phyloP scores from a whole-genome alignment of 2,113 vertebrate species.

The Cacatua alba region DNA sequence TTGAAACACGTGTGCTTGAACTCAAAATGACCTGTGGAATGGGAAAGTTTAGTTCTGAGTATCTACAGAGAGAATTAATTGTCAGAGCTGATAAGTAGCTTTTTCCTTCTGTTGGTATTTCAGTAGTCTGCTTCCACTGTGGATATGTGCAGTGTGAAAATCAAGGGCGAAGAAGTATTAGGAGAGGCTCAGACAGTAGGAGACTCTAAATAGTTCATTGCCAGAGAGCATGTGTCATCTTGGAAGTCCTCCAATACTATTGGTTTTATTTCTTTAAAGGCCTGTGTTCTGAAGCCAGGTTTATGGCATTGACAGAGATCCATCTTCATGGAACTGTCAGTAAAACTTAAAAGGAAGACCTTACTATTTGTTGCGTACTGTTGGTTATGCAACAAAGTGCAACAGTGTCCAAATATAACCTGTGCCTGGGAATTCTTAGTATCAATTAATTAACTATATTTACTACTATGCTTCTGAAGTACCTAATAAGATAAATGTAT shows the following conservation, averaged over 20 bases:
- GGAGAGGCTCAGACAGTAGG: background rate
- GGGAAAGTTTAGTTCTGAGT: background rate
- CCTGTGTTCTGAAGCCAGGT: background rate
- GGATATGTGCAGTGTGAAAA: background rate
- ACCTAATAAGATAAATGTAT: background rate
- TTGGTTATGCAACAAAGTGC: background rate
- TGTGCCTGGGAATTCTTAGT: background rate
- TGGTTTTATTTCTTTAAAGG: slow-evolving; percentile 11
- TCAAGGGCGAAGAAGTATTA: background rate
- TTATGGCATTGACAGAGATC: background rate
- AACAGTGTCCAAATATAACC: background rate
- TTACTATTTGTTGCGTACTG: background rate
- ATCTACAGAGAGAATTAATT: background rate
- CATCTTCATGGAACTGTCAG: background rate
- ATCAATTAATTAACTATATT: background rate
- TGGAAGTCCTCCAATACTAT: background rate
- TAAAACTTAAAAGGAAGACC: background rate
- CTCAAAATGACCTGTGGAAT: background rate
- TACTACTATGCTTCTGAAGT: background rate
- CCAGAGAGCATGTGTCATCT: rapidly evolving
- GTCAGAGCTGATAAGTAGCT: background rate
- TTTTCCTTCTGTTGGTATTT: background rate
- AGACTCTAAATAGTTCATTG: background rate
- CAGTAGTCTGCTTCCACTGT: background rate
- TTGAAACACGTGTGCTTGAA: background rate